Evolutionary conservation across 2,888 invertebrate species (phyloP).

Genomic region (Pheosia gnoma): DNA sequence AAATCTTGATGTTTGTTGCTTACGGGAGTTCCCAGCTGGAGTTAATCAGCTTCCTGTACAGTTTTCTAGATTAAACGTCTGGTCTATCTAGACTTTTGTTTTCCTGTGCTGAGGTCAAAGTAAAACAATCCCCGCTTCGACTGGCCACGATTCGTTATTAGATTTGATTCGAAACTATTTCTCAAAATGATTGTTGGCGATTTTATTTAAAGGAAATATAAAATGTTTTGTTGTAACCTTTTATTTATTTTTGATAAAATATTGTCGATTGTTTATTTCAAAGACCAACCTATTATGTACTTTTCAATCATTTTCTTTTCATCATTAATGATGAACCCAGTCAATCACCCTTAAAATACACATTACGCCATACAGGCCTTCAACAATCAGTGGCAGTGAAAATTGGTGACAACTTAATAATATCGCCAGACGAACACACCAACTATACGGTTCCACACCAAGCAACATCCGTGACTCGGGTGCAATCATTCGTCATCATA

Average conservation of each 20-base stretch:
- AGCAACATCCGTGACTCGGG: too few species aligned
- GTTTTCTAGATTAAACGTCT: constrained; percentile 64
- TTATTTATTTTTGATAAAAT: constrained; percentile 16
- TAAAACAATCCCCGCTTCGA: constrained; percentile 53
- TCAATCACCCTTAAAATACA: too few species aligned
- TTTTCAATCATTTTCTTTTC: too few species aligned
- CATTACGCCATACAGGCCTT: too few species aligned
- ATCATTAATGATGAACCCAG: too few species aligned
- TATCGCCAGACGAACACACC: too few species aligned
- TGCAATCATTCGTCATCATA: too few species aligned
- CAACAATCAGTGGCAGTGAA: too few species aligned
- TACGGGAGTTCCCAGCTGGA: constrained; percentile 55
- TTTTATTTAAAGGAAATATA: constrained; percentile 40
- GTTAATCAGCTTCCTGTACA: constrained; percentile 74
- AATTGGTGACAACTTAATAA: too few species aligned
- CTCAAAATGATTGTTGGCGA: constrained; percentile 34
- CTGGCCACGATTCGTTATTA: constrained; percentile 55
- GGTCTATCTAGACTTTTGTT: constrained; percentile 57
- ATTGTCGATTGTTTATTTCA: too few species aligned
- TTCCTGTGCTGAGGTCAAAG: constrained; percentile 52
- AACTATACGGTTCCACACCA: too few species aligned
- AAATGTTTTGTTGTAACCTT: constrained; percentile 24
- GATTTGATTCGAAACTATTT: constrained; percentile 51
- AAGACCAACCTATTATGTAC: too few species aligned
- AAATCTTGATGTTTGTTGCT: constrained; percentile 73